Evolutionary conservation across 2,113 vertebrate genomes (phyloP).

Genomic region (Pomatostomus ruficeps): DNA sequence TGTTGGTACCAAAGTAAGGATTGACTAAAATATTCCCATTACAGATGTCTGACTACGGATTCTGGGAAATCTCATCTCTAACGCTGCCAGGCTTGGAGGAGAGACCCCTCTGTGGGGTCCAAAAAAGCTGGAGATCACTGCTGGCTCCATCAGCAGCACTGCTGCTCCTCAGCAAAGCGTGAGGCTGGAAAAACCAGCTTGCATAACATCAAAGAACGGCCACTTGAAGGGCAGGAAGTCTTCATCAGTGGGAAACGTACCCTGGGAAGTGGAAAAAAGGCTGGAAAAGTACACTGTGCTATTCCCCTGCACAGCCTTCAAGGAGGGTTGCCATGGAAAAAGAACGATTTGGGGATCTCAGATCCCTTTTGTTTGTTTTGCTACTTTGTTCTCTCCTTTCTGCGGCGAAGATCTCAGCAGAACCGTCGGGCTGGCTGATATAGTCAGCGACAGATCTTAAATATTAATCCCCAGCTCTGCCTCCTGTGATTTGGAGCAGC

Average conservation of each 20-base stretch:
- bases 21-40: neutral
- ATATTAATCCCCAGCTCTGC: slow-evolving; percentile 15
- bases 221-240: neutral
- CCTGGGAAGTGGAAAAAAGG: neutral
- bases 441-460: neutral
- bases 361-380: neutral
- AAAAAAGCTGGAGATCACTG: neutral
- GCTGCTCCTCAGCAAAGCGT: neutral
- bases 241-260: neutral
- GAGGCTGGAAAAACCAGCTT: neutral
- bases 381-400: neutral
- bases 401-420: neutral
- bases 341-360: neutral
- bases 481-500: neutral
- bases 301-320: neutral
- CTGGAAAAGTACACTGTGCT: neutral
- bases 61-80: neutral
- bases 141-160: neutral
- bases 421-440: neutral
- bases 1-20: neutral
- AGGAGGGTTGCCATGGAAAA: neutral
- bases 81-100: neutral
- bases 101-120: neutral
- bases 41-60: too few relatives aligned
- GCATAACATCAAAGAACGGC: neutral